A percentile compares a stretch with the other conserved stretches of the same genome.
Conservation (phyloP, 2,888 invertebrate genomes). For the Trichacis sp. region DNA sequence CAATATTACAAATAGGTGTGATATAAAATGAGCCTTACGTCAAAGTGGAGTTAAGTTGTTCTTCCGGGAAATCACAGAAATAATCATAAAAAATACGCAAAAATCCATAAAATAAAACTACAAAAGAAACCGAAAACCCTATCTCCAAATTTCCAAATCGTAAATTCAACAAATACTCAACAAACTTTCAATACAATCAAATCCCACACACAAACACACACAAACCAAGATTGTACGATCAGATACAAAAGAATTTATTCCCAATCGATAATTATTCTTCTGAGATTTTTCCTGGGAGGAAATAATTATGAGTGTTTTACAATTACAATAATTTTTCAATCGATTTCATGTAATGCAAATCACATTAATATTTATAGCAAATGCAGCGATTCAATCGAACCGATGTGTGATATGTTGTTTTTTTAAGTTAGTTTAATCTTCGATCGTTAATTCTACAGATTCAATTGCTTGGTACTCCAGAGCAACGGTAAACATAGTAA, state of each 20-base stretch:
- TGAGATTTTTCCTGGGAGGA: neutral
- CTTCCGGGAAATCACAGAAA: no score
- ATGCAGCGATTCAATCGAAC: neutral
- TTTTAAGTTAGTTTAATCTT: constrained; percentile 9
- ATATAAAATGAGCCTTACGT: no score
- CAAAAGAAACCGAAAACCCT: neutral
- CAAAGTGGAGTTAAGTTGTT: no score
- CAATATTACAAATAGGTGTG: no score
- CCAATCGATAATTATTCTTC: neutral
- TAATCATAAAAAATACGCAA: no score
- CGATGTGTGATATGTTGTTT: constrained; percentile 8
- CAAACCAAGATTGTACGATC: no score
- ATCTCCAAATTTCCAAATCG: no score
- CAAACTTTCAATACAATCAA: constrained; percentile 13
- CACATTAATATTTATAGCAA: neutral
- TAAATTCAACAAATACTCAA: neutral
- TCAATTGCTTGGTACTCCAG: neutral
- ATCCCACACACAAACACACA: constrained; percentile 7
- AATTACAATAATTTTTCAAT: neutral
- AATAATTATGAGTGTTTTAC: neutral
- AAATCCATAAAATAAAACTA: no score
- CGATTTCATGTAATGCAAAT: neutral
- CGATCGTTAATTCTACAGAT: constrained; percentile 8
- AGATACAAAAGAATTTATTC: neutral
- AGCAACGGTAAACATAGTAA: constrained; percentile 8